Base-by-base conservation (phyloP, 92 coral and sea anemone genomes). In the Umimayanthus kanabou region DNA sequence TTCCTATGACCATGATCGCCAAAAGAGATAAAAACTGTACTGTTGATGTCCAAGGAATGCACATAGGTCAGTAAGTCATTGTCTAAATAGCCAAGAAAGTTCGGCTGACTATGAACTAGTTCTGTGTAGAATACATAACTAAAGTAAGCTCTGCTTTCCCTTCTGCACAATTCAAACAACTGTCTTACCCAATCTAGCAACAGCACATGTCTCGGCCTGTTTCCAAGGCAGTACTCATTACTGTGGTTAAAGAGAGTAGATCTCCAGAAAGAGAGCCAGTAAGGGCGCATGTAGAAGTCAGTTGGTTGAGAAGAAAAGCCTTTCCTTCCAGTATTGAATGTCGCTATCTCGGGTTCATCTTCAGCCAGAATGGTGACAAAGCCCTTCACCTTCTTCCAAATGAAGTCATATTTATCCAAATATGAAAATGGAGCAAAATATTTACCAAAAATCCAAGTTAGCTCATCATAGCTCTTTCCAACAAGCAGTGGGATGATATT, bases 211-310 rank as follows among this genome's bases (percentile, higher is more conserved):
- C 85, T n/a, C 0, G 85, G 85, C 37, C 18, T 69, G 47, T 45
- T 81, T n/a, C 85, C 85, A 42, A 81, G 85, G 33, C 85, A 81
- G 53, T 81, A 81, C 18, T 81, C 64, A 40, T 39, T 81, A 18
- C 85, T 81, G 9, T 8, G 3, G 76, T 81, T 81, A 23, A 81
- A 81, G 8, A 81, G 58, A 9, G 26, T 81, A 7, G 85, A 66
- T 16, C 55, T 66, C 85, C 85, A 81, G 74, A 81, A 81, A 43
- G 85, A 81, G 6, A 81, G 11, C 85, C 85, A 81, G 14, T 81
- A 81, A 4, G 85, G 85, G 2, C 85, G 85, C 85, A 81, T 81
- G 85, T 81, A 81, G 73, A 81, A 81, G 55, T 81, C 85, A 4
- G 85, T 61, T 23, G 85, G 85, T 5, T 10, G 61, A 42, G 85